A percentile compares a stretch with the other conserved stretches of the same genome.
These are phyloP conservation scores for Oenanthe melanoleuca DNA, from an alignment of 2,113 vertebrate species.

Conservation along the genomic window DNA sequence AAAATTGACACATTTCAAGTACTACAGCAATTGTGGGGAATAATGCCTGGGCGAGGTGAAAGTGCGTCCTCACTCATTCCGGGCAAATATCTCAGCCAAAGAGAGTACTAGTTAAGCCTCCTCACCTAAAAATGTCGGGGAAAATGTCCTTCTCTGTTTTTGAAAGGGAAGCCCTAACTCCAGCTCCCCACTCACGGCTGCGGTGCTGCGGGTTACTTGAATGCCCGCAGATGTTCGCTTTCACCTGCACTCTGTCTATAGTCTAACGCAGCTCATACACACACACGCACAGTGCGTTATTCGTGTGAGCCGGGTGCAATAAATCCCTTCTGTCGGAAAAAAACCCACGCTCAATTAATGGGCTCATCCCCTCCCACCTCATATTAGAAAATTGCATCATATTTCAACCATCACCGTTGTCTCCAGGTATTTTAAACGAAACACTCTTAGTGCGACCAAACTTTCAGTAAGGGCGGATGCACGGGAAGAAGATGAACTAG, in stretches of 20 bases:
- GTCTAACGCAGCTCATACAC: accelerated
- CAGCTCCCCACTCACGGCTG: background rate
- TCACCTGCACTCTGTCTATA: background rate
- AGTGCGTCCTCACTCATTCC: background rate
- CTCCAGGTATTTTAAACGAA: background rate
- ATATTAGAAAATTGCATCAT: background rate
- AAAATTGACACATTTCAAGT: background rate
- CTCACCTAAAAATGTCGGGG: background rate
- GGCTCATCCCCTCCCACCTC: background rate
- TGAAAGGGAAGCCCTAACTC: background rate
- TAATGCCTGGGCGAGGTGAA: background rate
- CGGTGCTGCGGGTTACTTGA: background rate
- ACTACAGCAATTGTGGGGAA: background rate
- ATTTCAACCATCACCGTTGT: background rate
- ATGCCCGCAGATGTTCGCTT: background rate
- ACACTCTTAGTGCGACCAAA: background rate
- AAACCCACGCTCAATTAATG: background rate
- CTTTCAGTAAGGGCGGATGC: background rate
- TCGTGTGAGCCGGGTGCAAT: background rate
- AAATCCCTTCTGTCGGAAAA: background rate
- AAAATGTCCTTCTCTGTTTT: background rate
- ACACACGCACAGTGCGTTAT: background rate
- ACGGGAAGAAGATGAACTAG: background rate
- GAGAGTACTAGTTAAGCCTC: background rate
- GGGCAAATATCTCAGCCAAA: background rate